Conservation (phyloP, 2,113 vertebrate species). For the Arothron firmamentum region DNA sequence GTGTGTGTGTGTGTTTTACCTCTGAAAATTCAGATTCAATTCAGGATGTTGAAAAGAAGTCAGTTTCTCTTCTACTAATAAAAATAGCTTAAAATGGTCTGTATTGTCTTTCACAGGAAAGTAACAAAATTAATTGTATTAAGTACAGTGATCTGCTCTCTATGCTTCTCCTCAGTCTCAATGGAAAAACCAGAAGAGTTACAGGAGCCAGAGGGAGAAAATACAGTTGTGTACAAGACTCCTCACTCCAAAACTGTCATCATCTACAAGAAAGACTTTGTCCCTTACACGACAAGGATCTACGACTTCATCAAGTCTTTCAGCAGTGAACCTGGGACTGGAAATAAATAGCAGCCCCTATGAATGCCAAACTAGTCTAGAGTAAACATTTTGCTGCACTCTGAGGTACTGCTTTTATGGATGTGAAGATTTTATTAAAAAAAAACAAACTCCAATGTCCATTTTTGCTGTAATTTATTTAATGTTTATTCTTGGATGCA, state of each 20-base stretch:
- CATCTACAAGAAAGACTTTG: conserved; percentile 63
- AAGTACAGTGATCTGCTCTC: background rate
- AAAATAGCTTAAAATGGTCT: no score
- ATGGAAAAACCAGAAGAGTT: conserved; percentile 10
- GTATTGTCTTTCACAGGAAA: no score
- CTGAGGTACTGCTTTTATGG: background rate
- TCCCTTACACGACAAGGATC: conserved; percentile 62
- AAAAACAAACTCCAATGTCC: no score
- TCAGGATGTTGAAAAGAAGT: no score
- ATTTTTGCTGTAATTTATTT: no score
- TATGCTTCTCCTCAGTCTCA: background rate
- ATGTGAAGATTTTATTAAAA: background rate
- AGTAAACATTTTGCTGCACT: background rate
- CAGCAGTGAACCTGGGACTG: conserved; percentile 9
- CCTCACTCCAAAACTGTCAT: conserved; percentile 27
- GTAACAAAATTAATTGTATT: no score
- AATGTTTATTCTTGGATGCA: no score
- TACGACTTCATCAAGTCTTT: conserved; percentile 48
- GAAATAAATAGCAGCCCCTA: conserved; percentile 28
- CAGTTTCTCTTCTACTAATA: no score
- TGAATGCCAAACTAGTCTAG: background rate
- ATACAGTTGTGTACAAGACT: conserved; percentile 10
- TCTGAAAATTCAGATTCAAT: no score
- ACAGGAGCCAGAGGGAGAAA: conserved; percentile 7
- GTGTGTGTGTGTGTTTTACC: no score